Evolutionary conservation across 2,113 vertebrate genomes (phyloP).

Genomic region (Microcebus ravelobensis): DNA sequence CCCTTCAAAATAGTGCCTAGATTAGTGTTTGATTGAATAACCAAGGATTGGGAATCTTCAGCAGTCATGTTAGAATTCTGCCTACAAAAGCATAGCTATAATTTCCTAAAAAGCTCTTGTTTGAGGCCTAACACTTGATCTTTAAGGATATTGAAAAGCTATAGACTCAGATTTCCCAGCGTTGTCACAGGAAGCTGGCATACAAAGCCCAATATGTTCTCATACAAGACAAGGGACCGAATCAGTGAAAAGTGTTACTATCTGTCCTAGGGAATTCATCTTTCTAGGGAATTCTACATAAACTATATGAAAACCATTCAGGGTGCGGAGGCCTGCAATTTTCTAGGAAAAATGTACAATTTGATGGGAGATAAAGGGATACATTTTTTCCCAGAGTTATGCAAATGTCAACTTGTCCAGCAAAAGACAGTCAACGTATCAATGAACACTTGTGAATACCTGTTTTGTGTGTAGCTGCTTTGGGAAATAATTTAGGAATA

Average conservation of each 20-base stretch:
- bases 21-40: neutral
- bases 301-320: neutral
- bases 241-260: neutral
- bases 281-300: neutral
- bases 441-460: neutral
- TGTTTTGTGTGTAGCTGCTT: neutral
- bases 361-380: neutral
- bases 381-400: neutral
- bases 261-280: neutral
- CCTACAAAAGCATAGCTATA: neutral
- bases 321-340: neutral
- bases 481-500: neutral
- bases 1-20: neutral
- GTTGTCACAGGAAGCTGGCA: neutral
- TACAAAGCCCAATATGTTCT: neutral
- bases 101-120: neutral
- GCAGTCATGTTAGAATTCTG: neutral
- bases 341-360: neutral
- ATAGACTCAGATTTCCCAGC: neutral
- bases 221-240: neutral
- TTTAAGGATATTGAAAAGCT: neutral
- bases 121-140: neutral
- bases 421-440: neutral
- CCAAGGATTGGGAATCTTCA: neutral
- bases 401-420: neutral